Base-by-base conservation (phyloP, 2,113 vertebrate genomes). In the Myrmecophaga tridactyla region DNA sequence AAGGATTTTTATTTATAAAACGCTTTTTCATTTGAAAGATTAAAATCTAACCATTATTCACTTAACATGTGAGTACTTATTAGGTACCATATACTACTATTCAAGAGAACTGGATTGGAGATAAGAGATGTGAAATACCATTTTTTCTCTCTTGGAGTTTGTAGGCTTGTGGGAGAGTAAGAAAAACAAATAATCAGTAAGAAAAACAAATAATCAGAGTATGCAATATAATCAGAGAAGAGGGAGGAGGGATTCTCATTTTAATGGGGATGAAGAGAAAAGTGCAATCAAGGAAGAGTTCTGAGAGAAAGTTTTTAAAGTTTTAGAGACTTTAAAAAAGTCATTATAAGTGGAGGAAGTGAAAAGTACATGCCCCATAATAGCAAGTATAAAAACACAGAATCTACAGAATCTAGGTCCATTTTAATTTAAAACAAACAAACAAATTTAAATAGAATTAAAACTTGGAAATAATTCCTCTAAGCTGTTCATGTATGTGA, bases 181-280 rank as follows among this genome's bases (percentile, higher is more conserved):
- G 20, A n/a, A 48, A 83, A n/a, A 29, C 0, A 29, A 39, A n/a
- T 62, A 7, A 7, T n/a, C n/a, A 87, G 62, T 23, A 48, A 46
- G 20, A n/a, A 48, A 83, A n/a, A 29, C 0, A 29, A 39, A n/a
- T 62, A 7, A 7, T n/a, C n/a, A n/a, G 5, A 13, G 23, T 8
- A 11, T n/a, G 29, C 7, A 0, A 5, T 23, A 15, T 36, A 15
- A 3, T 14, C 29, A 3, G 0, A 48, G 43, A 43, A 15, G 1
- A 36, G 34, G 0, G 13, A 51, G 51, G 53, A 36, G n/a, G 31
- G 36, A 15, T 0, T 14, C n/a, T 34, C 65, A 1, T 39, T n/a
- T 70, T 25, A 13, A 1, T 31, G 6, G 69, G 4, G 46, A 29
- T 20, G 12, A 11, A 7, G 39, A 34, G 14, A 73, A 25, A 51